Percentiles rank a stretch among this genome's conserved stretches.
Evolutionary conservation across 2,797 vertebrate genomes (phyloP).

Genomic region (Coendou prehensilis): DNA sequence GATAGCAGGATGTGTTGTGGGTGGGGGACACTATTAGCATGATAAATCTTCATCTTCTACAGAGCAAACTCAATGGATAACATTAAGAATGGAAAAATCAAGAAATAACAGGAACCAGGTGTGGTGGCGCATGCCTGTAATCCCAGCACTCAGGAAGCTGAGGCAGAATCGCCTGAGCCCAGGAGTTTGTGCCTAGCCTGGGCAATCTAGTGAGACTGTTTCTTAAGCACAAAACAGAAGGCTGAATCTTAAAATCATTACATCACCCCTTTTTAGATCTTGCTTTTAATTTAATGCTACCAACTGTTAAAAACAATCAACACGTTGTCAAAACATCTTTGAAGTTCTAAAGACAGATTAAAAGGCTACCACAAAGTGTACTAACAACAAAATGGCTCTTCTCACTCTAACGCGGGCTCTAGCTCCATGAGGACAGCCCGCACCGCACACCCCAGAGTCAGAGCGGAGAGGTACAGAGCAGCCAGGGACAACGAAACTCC

Average conservation of each 20-base stretch:
- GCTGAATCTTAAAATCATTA: constrained; percentile 26
- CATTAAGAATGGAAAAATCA: not conserved
- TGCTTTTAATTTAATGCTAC: constrained; percentile 50
- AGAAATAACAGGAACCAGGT: not conserved
- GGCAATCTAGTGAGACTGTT: not conserved
- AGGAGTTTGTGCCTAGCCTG: not conserved
- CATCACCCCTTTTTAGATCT: not conserved
- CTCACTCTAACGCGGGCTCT: not conserved
- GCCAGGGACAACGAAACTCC: constrained; percentile 18
- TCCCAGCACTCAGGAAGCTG: not conserved
- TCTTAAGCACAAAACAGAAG: constrained; percentile 51
- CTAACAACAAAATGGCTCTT: not conserved
- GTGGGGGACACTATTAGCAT: not conserved
- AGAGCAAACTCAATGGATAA: not conserved
- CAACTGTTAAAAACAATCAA: not conserved
- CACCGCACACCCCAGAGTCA: not conserved
- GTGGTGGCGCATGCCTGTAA: not conserved
- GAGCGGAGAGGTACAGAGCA: constrained; percentile 69
- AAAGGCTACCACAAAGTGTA: not conserved
- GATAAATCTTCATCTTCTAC: not conserved
- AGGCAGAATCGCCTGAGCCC: not conserved
- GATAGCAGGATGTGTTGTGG: not conserved
- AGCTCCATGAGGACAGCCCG: not conserved
- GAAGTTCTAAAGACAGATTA: constrained; percentile 48
- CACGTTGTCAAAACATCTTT: constrained; percentile 30